Conservation (phyloP, 2,113 vertebrate genomes). For the Sinocyclocheilus maitianheensis region DNA sequence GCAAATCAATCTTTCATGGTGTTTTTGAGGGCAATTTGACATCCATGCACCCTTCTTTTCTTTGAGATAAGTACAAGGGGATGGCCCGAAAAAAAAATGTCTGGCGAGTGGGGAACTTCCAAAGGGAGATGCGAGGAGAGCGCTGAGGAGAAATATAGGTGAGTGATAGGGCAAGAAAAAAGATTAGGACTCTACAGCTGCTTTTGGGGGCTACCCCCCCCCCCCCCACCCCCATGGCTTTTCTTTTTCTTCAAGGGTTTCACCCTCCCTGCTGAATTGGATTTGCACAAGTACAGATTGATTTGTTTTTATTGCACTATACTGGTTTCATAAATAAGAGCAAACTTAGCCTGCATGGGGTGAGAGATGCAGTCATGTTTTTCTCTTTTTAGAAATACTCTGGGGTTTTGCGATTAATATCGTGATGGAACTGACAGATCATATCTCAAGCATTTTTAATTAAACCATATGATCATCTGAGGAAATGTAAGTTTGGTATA, state of each 20-base stretch:
- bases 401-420: background rate
- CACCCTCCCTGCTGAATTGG: too few species aligned
- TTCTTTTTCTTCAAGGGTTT: too few species aligned
- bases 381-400: background rate
- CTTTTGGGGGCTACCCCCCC: conserved; percentile 65
- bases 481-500: too few species aligned
- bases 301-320: conserved; percentile 83
- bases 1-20: conserved; percentile 87
- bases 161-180: conserved; percentile 85
- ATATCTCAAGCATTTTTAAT: background rate
- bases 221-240: background rate
- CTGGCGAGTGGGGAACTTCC: conserved; percentile 10
- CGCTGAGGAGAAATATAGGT: conserved; percentile 61
- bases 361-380: background rate
- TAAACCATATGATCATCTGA: background rate
- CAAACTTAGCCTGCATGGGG: conserved; percentile 5
- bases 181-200: conserved; percentile 81
- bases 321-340: conserved; percentile 55
- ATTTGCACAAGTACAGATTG: conserved; percentile 76
- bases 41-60: conserved; percentile 76
- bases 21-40: conserved; percentile 84
- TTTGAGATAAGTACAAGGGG: conserved; percentile 77
- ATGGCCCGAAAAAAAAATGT: conserved; percentile 67
- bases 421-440: background rate
- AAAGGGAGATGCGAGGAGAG: conserved; percentile 37